phyloP scores from a whole-genome alignment of 2,797 vertebrate genomes.

The Merluccius polli region DNA sequence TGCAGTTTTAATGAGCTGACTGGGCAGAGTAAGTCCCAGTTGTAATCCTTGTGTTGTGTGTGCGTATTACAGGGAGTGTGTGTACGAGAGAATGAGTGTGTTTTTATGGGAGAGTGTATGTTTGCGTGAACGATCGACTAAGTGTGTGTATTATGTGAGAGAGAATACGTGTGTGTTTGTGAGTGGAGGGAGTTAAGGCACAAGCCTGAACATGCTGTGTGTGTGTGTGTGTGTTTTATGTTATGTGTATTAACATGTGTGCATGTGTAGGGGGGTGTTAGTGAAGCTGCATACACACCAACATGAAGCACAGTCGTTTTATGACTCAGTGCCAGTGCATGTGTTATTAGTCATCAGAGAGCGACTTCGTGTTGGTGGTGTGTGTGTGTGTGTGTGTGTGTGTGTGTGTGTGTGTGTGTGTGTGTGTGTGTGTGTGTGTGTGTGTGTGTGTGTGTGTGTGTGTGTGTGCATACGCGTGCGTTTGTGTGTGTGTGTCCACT shows the following conservation, averaged over 20 bases:
- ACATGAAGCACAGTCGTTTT: not conserved
- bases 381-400: not conserved
- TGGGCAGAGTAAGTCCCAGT: constrained; percentile 44
- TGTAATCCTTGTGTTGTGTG: constrained; percentile 37
- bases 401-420: no score
- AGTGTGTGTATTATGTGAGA: not conserved
- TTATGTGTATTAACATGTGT: not conserved
- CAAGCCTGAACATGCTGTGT: not conserved
- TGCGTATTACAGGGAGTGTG: not conserved
- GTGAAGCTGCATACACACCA: not conserved
- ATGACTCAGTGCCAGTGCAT: not conserved
- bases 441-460: not conserved
- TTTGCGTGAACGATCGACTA: not conserved
- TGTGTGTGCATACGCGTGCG: not conserved
- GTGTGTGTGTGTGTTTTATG: not conserved
- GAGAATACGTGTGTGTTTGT: constrained; percentile 23
- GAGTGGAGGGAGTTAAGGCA: not conserved
- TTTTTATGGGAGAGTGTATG: constrained; percentile 15
- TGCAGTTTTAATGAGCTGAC: constrained; percentile 60
- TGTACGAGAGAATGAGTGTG: constrained; percentile 14
- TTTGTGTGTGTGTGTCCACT: not conserved
- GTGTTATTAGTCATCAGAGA: not conserved
- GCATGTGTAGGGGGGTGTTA: not conserved
- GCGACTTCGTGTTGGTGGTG: not conserved
- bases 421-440: no score